Base-by-base conservation (phyloP, 2,797 vertebrate species). In the Eospalax fontanierii region DNA sequence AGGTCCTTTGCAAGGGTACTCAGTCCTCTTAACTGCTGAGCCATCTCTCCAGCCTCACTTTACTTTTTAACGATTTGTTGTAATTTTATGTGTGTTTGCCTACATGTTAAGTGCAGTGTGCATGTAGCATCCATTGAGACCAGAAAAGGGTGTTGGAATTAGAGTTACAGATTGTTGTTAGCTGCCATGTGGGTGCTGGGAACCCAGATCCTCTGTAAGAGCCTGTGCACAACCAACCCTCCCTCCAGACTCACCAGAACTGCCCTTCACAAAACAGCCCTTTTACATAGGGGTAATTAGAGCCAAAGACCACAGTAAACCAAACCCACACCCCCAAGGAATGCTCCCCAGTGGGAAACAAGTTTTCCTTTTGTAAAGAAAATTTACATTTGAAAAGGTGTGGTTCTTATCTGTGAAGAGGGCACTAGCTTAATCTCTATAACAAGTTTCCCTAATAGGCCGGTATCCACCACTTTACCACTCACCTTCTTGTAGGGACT, bases 341-440 rank as follows among this genome's bases (percentile, higher is more conserved):
- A 85, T 83, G 26, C 19, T 91, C n/a, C 73, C 66, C 46, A 50
- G 59, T 40, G 70, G 65, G 54, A 4, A 38, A 63, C 35, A 84
- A 61, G 24, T n/a, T 90, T 87, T 66, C 30, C 83, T 92, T 73
- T 87, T 4, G 4, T 63, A 90, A 93, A 74, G 35, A 2, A 96
- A 75, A 91, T 80, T 74, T 54, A 33, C 40, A 59, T 93, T 75
- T 81, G 40, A 57, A 66, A 89, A 73, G 21, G 14, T 9, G n/a
- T n/a, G 61, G 19, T 50, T 63, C 71, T 78, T 68, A 78, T 22
- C 50, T 59, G 7, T 3, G 26, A 57, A 43, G 33, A 95, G 70
- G 26, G 28, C 18, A 63, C 54, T 11, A 9, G 12, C 33, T 74
- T 59, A 75, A 85, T 79, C 75, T 76, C 35, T 15, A 19, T 43